Evolutionary conservation across 2,113 vertebrate genomes (phyloP).

Genomic region (Phrynocephalus versicolor): DNA sequence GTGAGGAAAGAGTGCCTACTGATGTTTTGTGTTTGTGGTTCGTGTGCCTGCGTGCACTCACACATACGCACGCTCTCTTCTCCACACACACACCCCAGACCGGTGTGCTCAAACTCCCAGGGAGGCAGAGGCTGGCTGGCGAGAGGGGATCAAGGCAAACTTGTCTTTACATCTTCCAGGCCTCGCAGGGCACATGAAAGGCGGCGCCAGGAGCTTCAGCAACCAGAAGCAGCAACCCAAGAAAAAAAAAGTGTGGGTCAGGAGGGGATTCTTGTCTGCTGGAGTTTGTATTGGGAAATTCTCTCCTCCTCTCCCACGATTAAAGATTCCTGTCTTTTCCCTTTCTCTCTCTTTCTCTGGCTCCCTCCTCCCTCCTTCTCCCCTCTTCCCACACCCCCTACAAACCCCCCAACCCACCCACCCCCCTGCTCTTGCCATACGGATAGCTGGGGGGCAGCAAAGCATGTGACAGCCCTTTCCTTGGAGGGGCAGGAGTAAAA

Average conservation of each 20-base stretch:
- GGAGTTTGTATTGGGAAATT: constrained; percentile 61
- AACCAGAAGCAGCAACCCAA: constrained; percentile 31
- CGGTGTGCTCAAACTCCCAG: constrained; percentile 14
- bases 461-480: constrained; percentile 73
- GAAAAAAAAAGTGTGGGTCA: constrained; percentile 60
- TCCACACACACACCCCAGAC: not conserved
- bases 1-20: not conserved
- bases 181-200: constrained; percentile 64
- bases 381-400: not conserved
- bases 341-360: constrained; percentile 18
- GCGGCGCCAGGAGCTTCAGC: constrained; percentile 48
- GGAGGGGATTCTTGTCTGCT: constrained; percentile 59
- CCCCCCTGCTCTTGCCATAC: constrained; percentile 56
- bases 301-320: constrained; percentile 58
- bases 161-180: constrained; percentile 43
- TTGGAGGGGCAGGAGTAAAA: constrained; percentile 73
- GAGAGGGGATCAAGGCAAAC: constrained; percentile 52
- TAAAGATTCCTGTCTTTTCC: too few relatives aligned
- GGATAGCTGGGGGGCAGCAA: constrained; percentile 64
- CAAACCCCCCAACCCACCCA: constrained; percentile 29
- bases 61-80: not conserved
- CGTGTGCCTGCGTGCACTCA: too few relatives aligned
- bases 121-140: not conserved
- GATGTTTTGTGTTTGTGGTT: accelerated
- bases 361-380: constrained; percentile 3